Evolutionary conservation across 1,140 invertebrate species (phyloP), one percentile per base, ranked within the genome.

Genomic region (Eurytemora carolleeae): DNA sequence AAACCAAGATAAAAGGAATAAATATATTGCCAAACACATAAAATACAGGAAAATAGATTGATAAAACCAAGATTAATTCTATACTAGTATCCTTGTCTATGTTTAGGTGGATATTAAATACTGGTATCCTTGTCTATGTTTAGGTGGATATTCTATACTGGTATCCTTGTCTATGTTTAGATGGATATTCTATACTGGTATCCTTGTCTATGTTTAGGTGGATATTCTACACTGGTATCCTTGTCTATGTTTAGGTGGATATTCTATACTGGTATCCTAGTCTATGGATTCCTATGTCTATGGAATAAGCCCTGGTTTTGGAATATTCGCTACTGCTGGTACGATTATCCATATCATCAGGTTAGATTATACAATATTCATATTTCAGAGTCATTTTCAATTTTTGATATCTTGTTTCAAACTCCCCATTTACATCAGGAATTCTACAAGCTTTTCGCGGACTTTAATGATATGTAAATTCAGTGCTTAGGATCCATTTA

Each of bases 291-390:
- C 23, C 78, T 80, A 67, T 77, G 85, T 63, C 74, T 96, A 24
- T 94, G 87, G 87, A 82, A 91, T 71, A 96, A 96, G 75, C 78
- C 82, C 16, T 97, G 90, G 88, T 76, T 96, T 64, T 94, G 86
- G 87, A 82, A 94, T 68, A 89, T 94, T 55, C 86, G 85, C 55
- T 70, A 87, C 67, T 94, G 89, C 72, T 97, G 89, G 78, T 84
- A 86, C 69, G 81, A 82, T 59, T 78, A 76, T 67, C 77, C 76
- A 2, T 67, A 44, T 44, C 31, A 44, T n/a, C 31, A 44, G 31
- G 31, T 44, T 12, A 44, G n/a, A n/a, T n/a, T n/a, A n/a, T n/a
- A n/a, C n/a, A n/a, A n/a, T n/a, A n/a, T n/a, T n/a, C n/a, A n/a
- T n/a, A n/a, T n/a, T n/a, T n/a, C n/a, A n/a, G n/a, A n/a, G n/a